Evolutionary conservation across 2,113 vertebrate genomes (phyloP).

Genomic region (Falcunculus frontatus): DNA sequence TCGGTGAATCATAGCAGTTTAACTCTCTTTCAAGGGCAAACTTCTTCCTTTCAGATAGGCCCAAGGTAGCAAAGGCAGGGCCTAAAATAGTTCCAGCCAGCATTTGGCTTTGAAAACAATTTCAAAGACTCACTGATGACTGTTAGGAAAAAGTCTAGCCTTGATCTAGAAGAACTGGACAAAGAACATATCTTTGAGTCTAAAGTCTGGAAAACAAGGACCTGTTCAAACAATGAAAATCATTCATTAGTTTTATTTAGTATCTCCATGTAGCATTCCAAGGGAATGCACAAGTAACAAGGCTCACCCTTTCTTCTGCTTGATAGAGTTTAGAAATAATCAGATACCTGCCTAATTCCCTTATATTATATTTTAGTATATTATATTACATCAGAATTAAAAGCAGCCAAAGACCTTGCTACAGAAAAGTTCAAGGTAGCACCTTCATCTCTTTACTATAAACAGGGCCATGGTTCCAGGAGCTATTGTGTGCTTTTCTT

Average conservation of each 20-base stretch:
- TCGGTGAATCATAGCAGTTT: slow-evolving; percentile 75
- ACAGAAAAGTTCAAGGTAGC: not conserved
- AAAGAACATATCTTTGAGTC: not conserved
- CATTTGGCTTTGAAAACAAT: slow-evolving; percentile 57
- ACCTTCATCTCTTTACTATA: not conserved
- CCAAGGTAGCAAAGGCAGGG: slow-evolving; percentile 61
- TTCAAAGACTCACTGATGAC: not conserved
- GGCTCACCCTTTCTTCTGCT: not conserved
- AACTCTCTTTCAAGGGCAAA: slow-evolving; percentile 74
- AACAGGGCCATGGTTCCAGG: not conserved
- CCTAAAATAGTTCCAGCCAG: slow-evolving; percentile 71
- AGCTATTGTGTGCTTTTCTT: not conserved
- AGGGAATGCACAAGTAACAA: not conserved
- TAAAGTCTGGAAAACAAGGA: not conserved
- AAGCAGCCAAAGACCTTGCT: not conserved
- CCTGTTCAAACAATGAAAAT: not conserved
- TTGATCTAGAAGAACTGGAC: slow-evolving; percentile 34
- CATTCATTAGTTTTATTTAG: not conserved
- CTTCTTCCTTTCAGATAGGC: slow-evolving; percentile 71
- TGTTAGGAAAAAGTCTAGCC: not conserved
- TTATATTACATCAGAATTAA: not conserved
- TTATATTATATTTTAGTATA: not conserved
- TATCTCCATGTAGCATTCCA: not conserved
- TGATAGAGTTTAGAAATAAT: not conserved
- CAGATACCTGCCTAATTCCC: not conserved